Percentiles rank a stretch among this genome's conserved stretches.
phyloP scores from a whole-genome alignment of 2,888 invertebrate species.

The Hesperia comma region DNA sequence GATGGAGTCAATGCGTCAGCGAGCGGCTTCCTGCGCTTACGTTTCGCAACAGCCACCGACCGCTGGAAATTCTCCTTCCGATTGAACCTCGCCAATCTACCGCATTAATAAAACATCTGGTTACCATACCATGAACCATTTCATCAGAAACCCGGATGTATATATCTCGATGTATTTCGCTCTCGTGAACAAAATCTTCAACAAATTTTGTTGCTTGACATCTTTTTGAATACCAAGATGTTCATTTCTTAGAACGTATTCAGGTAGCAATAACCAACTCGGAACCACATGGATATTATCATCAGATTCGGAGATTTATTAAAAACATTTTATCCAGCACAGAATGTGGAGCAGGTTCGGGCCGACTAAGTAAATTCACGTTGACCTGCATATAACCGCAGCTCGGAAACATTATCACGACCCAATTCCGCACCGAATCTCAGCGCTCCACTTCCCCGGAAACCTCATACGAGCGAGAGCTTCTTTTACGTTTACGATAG shows the following conservation, averaged over 20 bases:
- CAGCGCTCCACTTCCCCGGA: constrained; percentile 73
- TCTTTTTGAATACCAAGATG: too few relatives aligned
- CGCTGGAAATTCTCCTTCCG: constrained; percentile 34
- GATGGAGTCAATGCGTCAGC: constrained; percentile 58
- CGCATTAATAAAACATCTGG: neutral
- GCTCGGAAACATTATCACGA: constrained; percentile 58
- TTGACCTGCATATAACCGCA: constrained; percentile 45
- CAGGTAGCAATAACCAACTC: neutral
- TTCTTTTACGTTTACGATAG: constrained; percentile 62
- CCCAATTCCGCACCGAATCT: constrained; percentile 67
- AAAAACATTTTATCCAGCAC: neutral
- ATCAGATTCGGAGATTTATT: neutral
- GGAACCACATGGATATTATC: neutral
- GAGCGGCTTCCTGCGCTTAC: constrained; percentile 62
- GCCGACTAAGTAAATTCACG: constrained; percentile 24
- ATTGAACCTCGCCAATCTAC: constrained; percentile 1
- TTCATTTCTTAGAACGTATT: too few relatives aligned
- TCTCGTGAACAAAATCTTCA: too few relatives aligned
- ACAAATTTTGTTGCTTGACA: too few relatives aligned
- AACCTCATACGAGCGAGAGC: constrained; percentile 58
- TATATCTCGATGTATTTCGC: too few relatives aligned
- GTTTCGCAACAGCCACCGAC: constrained; percentile 55
- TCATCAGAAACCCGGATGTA: too few relatives aligned
- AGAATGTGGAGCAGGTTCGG: neutral
- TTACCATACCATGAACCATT: too few relatives aligned